Evolutionary conservation across 2,797 vertebrate genomes (phyloP).

Genomic region (Pachyuromys duprasi): DNA sequence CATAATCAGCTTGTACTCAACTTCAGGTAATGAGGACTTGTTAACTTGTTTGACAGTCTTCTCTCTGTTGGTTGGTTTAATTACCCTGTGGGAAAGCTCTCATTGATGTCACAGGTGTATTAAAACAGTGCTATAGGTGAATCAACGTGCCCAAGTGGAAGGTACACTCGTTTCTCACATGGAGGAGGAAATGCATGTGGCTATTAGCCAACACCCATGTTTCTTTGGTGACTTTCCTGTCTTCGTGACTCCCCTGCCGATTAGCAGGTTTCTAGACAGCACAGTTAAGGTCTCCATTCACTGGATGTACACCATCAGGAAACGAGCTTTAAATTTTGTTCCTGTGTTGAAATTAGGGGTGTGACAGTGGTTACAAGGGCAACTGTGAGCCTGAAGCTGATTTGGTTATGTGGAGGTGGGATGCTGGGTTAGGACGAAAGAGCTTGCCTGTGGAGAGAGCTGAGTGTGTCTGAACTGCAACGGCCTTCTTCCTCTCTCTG

Average conservation of each 20-base stretch:
- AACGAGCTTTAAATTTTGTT: constrained; percentile 68
- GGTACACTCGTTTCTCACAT: neutral
- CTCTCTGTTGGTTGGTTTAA: constrained; percentile 63
- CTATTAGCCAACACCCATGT: neutral
- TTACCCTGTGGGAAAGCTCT: constrained; percentile 46
- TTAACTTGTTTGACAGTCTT: constrained; percentile 54
- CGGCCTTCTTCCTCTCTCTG: neutral
- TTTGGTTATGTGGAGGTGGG: constrained; percentile 43
- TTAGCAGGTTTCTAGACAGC: constrained; percentile 45
- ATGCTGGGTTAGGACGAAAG: constrained; percentile 63
- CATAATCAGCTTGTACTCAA: constrained; percentile 49
- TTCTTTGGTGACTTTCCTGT: neutral
- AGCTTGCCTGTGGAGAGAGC: constrained; percentile 58
- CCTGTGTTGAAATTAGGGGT: constrained; percentile 62
- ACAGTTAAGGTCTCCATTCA: constrained; percentile 30
- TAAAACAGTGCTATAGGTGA: constrained; percentile 21
- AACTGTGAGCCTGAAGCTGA: constrained; percentile 30
- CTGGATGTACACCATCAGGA: constrained; percentile 55
- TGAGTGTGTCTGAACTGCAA: constrained; percentile 62
- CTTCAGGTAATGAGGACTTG: constrained; percentile 43
- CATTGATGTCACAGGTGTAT: constrained; percentile 16
- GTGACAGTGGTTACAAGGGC: constrained; percentile 44
- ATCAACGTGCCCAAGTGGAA: neutral
- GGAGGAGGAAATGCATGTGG: neutral
- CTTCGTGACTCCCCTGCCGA: neutral